A percentile compares a stretch with the other conserved stretches of the same genome.
Evolutionary conservation across 2,888 invertebrate genomes (phyloP).

Genomic region (Platerodrilus igneus): DNA sequence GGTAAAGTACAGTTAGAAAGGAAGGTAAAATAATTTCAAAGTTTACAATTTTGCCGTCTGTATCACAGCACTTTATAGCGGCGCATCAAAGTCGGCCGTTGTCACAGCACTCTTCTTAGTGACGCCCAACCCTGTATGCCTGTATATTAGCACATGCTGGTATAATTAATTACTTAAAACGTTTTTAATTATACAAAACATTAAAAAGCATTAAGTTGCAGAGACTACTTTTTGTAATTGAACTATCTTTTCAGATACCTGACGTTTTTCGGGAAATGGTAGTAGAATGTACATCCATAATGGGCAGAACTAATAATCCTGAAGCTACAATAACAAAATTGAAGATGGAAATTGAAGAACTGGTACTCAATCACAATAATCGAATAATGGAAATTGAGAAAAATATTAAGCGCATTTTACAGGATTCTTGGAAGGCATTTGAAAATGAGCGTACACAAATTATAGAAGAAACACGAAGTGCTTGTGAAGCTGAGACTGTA

Average conservation of each 20-base stretch:
- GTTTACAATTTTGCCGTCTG: too few species aligned
- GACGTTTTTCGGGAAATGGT: constrained; percentile 68
- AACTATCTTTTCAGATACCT: constrained; percentile 57
- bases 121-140: too few species aligned
- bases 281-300: constrained; percentile 61
- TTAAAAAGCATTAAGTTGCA: too few species aligned
- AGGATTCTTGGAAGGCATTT: constrained; percentile 43
- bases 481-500: constrained; percentile 65
- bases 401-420: constrained; percentile 41
- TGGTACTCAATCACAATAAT: constrained; percentile 67
- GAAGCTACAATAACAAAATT: constrained; percentile 59
- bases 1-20: too few species aligned
- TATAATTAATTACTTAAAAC: too few species aligned
- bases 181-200: too few species aligned
- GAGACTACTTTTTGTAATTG: too few species aligned
- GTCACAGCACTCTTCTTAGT: too few species aligned
- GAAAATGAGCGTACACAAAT: constrained; percentile 59
- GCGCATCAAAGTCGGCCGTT: too few species aligned
- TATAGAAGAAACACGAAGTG: constrained; percentile 60
- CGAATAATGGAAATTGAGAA: constrained; percentile 61
- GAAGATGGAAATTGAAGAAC: constrained; percentile 65
- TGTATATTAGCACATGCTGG: too few species aligned
- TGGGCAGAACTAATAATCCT: constrained; percentile 53
- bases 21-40: too few species aligned
- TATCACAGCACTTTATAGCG: too few species aligned